Percentiles rank a stretch among this genome's conserved stretches.
Evolutionary conservation across 2,888 invertebrate species (phyloP).

Genomic region (Philaethria dido): DNA sequence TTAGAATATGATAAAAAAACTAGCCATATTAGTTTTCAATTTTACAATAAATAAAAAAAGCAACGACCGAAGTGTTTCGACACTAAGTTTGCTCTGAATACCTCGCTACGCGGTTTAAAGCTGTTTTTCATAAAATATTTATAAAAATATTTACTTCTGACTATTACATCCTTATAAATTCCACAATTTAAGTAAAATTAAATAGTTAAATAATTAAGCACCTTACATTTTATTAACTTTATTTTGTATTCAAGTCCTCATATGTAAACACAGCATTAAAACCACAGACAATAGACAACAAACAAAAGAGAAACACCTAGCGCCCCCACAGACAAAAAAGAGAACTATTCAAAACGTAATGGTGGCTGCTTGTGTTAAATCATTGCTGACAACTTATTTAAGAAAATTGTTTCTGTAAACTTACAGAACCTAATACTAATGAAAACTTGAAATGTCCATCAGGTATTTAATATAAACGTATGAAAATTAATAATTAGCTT

Average conservation of each 20-base stretch:
- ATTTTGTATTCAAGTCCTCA: background rate
- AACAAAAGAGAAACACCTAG: constrained; percentile 22
- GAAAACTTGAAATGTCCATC: constrained; percentile 47
- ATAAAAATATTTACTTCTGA: too few relatives aligned
- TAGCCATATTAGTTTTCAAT: too few relatives aligned
- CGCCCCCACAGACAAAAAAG: constrained; percentile 29
- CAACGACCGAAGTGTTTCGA: too few relatives aligned
- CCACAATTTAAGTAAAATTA: too few relatives aligned
- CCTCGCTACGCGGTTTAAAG: too few relatives aligned
- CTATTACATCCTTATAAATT: too few relatives aligned
- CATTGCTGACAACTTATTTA: constrained; percentile 82
- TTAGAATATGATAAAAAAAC: too few relatives aligned
- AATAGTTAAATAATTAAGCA: too few relatives aligned
- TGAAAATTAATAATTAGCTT: background rate
- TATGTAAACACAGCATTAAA: background rate
- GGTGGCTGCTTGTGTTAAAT: constrained; percentile 73
- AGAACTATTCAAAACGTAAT: constrained; percentile 61
- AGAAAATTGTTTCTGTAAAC: constrained; percentile 64
- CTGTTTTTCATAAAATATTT: too few relatives aligned
- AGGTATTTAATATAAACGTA: constrained; percentile 52
- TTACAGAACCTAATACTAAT: constrained; percentile 61
- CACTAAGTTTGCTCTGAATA: too few relatives aligned
- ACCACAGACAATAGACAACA: constrained; percentile 20
- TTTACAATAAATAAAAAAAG: too few relatives aligned
- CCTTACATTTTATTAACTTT: too few relatives aligned